A percentile compares a stretch with the other conserved stretches of the same genome.
Conservation (phyloP, 1,140 invertebrate species). For the Hesperophylax magnus region DNA sequence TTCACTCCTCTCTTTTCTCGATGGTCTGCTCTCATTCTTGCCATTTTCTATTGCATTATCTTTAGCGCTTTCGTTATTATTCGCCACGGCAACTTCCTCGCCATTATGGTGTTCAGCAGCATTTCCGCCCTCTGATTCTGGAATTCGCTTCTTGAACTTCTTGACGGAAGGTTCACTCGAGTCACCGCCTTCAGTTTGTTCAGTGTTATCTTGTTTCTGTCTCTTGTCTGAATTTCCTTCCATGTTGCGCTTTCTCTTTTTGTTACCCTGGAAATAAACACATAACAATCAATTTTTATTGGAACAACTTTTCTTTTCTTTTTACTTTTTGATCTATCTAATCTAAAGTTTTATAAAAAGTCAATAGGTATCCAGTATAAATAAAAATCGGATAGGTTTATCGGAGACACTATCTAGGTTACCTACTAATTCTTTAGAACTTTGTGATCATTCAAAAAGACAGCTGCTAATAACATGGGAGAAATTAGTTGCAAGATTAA, state of each 20-base stretch:
- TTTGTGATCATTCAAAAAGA: no score
- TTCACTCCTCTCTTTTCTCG: constrained; percentile 25
- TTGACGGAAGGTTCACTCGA: background rate
- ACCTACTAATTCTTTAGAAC: no score
- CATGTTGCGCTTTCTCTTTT: constrained; percentile 51
- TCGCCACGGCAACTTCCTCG: background rate
- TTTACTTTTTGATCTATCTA: no score
- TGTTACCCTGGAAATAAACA: constrained; percentile 50
- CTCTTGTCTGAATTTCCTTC: constrained; percentile 1
- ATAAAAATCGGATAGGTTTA: no score
- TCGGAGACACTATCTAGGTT: no score
- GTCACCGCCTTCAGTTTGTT: background rate
- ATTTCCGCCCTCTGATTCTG: constrained; percentile 12
- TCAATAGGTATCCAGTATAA: no score
- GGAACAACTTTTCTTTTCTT: no score
- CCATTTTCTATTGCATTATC: constrained; percentile 6
- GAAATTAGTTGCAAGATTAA: no score
- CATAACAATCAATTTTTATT: no score
- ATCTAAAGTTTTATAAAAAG: no score
- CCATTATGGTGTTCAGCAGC: background rate
- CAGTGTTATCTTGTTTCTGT: constrained; percentile 5
- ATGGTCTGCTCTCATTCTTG: constrained; percentile 35
- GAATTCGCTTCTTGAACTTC: constrained; percentile 23
- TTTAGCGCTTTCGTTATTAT: background rate
- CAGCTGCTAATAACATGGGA: no score